Evolutionary conservation across 2,113 vertebrate species (phyloP).

Genomic region (Phaethornis superciliosus): DNA sequence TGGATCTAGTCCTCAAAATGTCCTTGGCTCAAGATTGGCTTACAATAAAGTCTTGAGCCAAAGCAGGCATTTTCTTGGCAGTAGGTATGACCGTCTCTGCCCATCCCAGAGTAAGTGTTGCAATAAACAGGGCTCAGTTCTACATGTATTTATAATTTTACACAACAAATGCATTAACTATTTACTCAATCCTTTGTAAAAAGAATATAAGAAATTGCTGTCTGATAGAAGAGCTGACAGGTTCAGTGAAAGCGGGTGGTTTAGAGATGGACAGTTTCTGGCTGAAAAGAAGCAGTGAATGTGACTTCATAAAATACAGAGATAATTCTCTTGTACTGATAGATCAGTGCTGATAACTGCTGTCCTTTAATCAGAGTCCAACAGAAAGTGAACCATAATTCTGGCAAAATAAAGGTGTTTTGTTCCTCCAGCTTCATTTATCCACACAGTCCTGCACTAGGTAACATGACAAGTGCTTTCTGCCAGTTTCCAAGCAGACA

Average conservation of each 20-base stretch:
- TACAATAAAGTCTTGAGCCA: conserved; percentile 76
- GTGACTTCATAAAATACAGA: not conserved
- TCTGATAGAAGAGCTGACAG: not conserved
- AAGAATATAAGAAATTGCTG: not conserved
- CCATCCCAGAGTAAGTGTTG: conserved; percentile 48
- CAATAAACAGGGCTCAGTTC: conserved; percentile 50
- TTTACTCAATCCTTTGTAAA: not conserved
- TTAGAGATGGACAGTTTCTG: not conserved
- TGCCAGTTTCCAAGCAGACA: not conserved
- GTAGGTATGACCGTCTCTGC: not conserved
- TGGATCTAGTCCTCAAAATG: conserved; percentile 71
- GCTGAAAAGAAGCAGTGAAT: not conserved
- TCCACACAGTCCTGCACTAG: not conserved
- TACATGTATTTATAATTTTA: conserved; percentile 46
- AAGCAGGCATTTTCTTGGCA: conserved; percentile 75
- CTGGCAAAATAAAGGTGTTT: not conserved
- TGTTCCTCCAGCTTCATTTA: not conserved
- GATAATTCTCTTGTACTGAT: not conserved
- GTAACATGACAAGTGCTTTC: not conserved
- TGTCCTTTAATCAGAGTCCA: not conserved
- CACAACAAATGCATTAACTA: not conserved
- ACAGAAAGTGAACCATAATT: not conserved
- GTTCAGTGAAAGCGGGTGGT: not conserved
- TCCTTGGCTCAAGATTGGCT: conserved; percentile 72
- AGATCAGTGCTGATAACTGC: not conserved